Evolutionary conservation across 37 sponge, comb jelly and placozoan genomes (phyloP).

Genomic region (Lycopodina hypogea): DNA sequence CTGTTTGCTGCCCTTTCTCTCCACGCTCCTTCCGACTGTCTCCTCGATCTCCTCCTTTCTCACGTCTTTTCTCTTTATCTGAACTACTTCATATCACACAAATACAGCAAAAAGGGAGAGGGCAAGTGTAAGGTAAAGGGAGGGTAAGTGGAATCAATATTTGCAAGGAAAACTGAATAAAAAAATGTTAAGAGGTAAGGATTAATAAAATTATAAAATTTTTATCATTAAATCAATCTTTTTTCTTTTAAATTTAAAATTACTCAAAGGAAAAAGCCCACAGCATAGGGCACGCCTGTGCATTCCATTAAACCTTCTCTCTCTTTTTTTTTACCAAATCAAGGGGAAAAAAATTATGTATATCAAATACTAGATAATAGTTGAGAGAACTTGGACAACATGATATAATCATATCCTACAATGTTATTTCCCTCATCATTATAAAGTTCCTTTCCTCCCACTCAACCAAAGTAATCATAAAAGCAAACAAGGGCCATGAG

Average conservation of each 20-base stretch:
- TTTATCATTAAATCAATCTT: not conserved
- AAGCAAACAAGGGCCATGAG: not conserved
- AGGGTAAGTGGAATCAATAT: no score
- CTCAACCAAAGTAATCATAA: not conserved
- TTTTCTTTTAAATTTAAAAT: not conserved
- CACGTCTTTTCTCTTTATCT: not conserved
- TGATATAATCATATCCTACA: no score
- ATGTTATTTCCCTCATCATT: not conserved
- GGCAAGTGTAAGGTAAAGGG: no score
- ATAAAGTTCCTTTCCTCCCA: not conserved
- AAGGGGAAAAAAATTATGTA: no score
- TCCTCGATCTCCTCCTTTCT: slow-evolving; percentile 8
- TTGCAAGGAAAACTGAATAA: no score
- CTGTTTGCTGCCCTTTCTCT: not conserved
- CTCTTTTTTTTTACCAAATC: no score
- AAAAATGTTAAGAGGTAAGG: no score
- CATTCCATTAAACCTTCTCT: no score
- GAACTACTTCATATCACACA: not conserved
- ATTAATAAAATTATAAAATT: not conserved
- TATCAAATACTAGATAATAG: no score
- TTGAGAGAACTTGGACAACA: no score
- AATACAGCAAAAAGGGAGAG: no score
- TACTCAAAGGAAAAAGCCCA: not conserved
- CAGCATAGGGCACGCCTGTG: no score
- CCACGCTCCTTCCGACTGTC: slow-evolving; percentile 4